Conservation (phyloP, 1,140 invertebrate genomes). For the Aphaenogaster floridana region DNA sequence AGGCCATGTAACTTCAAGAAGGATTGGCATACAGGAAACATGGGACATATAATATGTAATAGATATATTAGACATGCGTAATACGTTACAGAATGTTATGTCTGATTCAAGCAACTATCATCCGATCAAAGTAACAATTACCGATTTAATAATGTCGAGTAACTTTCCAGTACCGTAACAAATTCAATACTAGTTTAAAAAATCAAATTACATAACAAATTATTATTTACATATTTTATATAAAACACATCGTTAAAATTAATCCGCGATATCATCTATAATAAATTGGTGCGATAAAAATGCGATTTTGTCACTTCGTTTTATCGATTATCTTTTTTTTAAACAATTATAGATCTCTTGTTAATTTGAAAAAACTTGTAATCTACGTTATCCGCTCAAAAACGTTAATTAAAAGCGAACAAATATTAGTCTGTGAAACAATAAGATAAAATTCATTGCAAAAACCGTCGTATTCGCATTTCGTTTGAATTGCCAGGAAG, state of each 20-base stretch:
- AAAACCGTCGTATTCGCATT: not conserved
- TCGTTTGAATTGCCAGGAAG: not conserved
- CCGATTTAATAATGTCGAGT: slow-evolving; percentile 14
- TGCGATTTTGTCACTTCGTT: not conserved
- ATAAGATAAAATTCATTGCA: not conserved
- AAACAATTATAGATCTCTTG: not conserved
- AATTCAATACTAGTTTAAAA: not conserved
- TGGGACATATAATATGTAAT: not conserved
- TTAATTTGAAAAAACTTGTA: not conserved
- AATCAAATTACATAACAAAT: slow-evolving; percentile 15
- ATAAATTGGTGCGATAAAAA: not conserved
- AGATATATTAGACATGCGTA: slow-evolving; percentile 35
- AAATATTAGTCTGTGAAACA: not conserved
- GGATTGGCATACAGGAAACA: slow-evolving; percentile 22
- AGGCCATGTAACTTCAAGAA: slow-evolving; percentile 30
- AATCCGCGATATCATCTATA: not conserved
- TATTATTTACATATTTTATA: not conserved
- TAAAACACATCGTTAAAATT: not conserved
- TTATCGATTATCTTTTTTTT: not conserved
- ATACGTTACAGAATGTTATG: not conserved
- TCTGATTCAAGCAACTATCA: not conserved
- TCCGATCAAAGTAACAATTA: slow-evolving; percentile 10
- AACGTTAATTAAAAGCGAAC: not conserved
- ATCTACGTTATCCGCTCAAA: not conserved
- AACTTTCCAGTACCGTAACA: not conserved